These are phyloP conservation scores for Sinocyclocheilus grahami DNA, from an alignment of 2,113 vertebrate species.

Conservation along the genomic window DNA sequence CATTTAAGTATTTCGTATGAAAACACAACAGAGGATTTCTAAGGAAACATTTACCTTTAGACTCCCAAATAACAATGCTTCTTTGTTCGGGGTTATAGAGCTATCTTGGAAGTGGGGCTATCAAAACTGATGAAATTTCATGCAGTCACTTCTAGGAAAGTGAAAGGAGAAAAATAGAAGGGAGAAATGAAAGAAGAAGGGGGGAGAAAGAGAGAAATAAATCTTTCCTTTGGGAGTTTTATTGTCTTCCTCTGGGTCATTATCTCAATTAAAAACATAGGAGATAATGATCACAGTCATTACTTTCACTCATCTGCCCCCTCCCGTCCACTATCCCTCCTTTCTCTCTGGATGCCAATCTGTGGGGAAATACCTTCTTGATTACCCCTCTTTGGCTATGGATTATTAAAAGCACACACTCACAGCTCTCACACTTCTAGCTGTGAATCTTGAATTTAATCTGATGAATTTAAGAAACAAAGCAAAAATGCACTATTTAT, in stretches of 20 bases:
- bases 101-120: not conserved
- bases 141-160: not conserved
- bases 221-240: conserved; percentile 54
- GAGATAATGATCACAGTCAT: conserved; percentile 70
- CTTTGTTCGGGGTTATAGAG: not conserved
- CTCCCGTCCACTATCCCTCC: conserved; percentile 40
- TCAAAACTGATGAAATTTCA: conserved; percentile 13
- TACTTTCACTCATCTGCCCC: conserved; percentile 52
- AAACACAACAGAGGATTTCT: not conserved
- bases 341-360: conserved; percentile 65
- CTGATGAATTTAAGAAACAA: conserved; percentile 11
- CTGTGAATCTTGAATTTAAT: not conserved
- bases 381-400: conserved; percentile 69
- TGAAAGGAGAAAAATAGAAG: conserved; percentile 36
- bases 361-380: conserved; percentile 68
- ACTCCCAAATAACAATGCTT: not conserved
- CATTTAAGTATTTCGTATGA: conserved; percentile 1
- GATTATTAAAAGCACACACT: conserved; percentile 43
- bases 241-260: conserved; percentile 62
- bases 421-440: conserved; percentile 1
- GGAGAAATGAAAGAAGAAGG: conserved; percentile 26
- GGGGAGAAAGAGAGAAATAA: conserved; percentile 30
- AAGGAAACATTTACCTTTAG: conserved; percentile 17
- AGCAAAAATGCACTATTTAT: not conserved
- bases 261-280: conserved; percentile 63